Evolutionary conservation across 2,797 vertebrate genomes (phyloP), one percentile per base, ranked within the genome.

Genomic region (Petrocephalus schoutedeni): DNA sequence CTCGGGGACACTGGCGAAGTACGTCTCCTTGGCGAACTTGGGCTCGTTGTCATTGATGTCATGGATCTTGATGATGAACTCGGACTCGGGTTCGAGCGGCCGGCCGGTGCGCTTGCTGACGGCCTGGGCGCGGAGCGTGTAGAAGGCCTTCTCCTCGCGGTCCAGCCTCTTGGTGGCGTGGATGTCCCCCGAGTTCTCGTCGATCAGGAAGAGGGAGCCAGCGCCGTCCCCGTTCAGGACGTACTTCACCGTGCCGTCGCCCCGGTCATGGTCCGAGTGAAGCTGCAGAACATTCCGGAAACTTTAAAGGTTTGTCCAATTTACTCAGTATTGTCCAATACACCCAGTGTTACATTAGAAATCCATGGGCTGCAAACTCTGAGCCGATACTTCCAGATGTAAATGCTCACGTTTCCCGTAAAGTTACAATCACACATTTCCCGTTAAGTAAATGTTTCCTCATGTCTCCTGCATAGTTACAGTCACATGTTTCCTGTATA

Each of bases 21-120:
- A 99, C 59, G 96, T 93, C 93, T 98, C 96, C 92, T 96, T 96
- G 57, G 96, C 97, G 93, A 99, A 99, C 0, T 95, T 97, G 41
- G 98, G 98, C 89, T 97, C 98, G 61, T 99, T 99, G 95, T 99
- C 98, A 88, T 99, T 99, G 93, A 99, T 98, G 93, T 99, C 98
- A 86, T 99, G 98, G 94, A 99, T 98, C 95, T 99, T 99, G 94
- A 99, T 98, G 94, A 97, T 96, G 95, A 99, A 99, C 92, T 98
- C 97, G 0, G 97, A 98, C 91, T 97, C 96, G 0, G 97, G 97
- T 94, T 99, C 98, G 90, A 99, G 97, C 58, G 97, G 96, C 90
- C 93, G 94, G 89, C 97, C 94, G 89, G 98, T 98, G 93, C 94
- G 94, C 94, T 97, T 96, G 87, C 98, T 97, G 92, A 99, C 96